These are phyloP conservation scores for Macropus fuliginosus DNA, from an alignment of 2,797 vertebrate genomes.

Conservation along the genomic window DNA sequence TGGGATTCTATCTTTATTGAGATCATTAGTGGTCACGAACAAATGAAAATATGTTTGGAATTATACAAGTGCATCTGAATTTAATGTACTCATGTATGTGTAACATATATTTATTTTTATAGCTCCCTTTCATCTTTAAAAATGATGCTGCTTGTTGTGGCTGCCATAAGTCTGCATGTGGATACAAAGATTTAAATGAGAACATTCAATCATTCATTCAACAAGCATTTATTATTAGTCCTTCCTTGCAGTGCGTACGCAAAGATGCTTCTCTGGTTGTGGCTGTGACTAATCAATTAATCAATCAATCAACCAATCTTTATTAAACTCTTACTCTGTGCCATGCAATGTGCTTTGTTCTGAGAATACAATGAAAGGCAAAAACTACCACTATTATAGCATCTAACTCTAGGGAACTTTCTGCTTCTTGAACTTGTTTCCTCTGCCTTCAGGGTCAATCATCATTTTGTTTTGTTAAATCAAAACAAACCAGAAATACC, in stretches of 20 bases:
- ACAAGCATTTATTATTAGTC: background rate
- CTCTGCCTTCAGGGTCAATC: too few species aligned
- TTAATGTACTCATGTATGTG: background rate
- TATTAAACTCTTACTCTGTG: background rate
- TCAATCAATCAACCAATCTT: background rate
- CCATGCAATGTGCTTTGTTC: background rate
- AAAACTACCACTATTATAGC: background rate
- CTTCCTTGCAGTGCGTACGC: background rate
- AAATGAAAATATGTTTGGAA: background rate
- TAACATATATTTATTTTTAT: slow-evolving; percentile 1
- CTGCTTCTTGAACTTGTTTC: background rate
- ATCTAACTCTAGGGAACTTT: background rate
- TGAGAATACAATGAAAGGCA: background rate
- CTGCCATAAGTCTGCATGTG: background rate
- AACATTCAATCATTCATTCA: background rate
- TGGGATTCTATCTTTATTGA: background rate
- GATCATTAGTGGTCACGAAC: background rate
- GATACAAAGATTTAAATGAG: background rate
- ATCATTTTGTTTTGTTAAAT: background rate
- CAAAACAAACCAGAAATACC: background rate
- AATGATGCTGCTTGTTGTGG: background rate
- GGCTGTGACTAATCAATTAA: background rate
- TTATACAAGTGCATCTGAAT: background rate
- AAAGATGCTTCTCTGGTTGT: background rate
- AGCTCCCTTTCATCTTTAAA: background rate